Percentiles rank a stretch among this genome's conserved stretches.
These are phyloP conservation scores for Silurus glanis DNA, from an alignment of 2,113 vertebrate genomes.

Conservation along the genomic window DNA sequence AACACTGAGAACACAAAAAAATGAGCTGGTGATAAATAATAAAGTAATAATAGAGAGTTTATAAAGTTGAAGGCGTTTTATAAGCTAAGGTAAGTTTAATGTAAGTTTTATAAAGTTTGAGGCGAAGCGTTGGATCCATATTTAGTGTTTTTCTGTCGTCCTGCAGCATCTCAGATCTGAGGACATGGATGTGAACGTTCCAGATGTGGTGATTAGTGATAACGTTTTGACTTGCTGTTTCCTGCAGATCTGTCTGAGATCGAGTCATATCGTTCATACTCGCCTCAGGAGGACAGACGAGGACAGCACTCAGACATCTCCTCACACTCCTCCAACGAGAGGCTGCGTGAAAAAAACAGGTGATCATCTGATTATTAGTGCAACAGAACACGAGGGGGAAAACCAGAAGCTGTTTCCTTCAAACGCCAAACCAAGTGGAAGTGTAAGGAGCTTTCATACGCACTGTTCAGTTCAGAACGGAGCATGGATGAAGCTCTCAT, in stretches of 20 bases:
- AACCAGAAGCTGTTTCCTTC: neutral
- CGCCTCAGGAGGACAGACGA: constrained; percentile 84
- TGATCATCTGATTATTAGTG: constrained; percentile 51
- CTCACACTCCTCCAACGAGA: constrained; percentile 91
- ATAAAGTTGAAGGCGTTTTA: too few relatives aligned
- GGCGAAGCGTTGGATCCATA: too few relatives aligned
- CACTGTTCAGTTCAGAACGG: too few relatives aligned
- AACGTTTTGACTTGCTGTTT: constrained; percentile 40
- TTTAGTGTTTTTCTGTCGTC: too few relatives aligned
- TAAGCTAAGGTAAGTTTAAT: too few relatives aligned
- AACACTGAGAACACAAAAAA: neutral
- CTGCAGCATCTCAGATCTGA: neutral
- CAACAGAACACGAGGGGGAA: neutral
- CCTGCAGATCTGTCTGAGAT: constrained; percentile 94
- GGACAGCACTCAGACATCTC: constrained; percentile 88
- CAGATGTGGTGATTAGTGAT: neutral
- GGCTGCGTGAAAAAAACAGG: constrained; percentile 86
- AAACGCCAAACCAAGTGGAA: neutral
- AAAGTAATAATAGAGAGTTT: too few relatives aligned
- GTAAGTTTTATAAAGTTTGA: too few relatives aligned
- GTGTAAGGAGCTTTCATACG: too few relatives aligned
- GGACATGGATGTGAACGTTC: neutral
- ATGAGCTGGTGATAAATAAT: too few relatives aligned
- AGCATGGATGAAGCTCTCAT: too few relatives aligned
- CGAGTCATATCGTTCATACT: constrained; percentile 92